Evolutionary conservation across 2,888 invertebrate genomes (phyloP).

Genomic region (Marronus borbonicus): DNA sequence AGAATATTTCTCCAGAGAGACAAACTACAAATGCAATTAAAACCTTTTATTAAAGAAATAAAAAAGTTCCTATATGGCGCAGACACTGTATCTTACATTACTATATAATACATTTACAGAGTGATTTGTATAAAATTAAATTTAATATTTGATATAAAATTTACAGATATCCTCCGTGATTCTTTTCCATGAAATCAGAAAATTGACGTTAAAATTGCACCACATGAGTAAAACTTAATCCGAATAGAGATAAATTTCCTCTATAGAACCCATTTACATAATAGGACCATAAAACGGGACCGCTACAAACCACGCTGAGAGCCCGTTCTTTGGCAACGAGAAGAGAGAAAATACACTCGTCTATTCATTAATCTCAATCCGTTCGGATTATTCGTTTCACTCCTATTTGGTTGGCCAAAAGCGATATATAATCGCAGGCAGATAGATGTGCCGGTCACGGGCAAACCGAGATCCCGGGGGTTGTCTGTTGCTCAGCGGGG

Average conservation of each 20-base stretch:
- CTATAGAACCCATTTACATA: conserved; percentile 15
- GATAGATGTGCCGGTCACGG: conserved; percentile 40
- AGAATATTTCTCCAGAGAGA: too few species aligned
- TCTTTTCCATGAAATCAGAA: too few species aligned
- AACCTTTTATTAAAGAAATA: too few species aligned
- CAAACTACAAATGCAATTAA: too few species aligned
- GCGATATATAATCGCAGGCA: neutral
- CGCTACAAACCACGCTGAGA: neutral
- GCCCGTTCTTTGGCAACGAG: neutral
- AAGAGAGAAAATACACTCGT: conserved; percentile 6
- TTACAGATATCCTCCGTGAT: too few species aligned
- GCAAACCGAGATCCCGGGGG: conserved; percentile 51
- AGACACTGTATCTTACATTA: too few species aligned
- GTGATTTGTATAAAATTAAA: too few species aligned
- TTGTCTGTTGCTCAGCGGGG: conserved; percentile 60
- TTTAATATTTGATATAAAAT: too few species aligned
- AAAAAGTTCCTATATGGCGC: too few species aligned
- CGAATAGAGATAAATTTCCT: neutral
- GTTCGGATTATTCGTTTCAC: conserved; percentile 33
- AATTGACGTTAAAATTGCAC: neutral
- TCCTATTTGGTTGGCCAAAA: neutral
- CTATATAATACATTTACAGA: too few species aligned
- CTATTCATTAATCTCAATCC: conserved; percentile 49
- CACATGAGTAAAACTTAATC: neutral
- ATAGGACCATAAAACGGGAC: conserved; percentile 20